Evolutionary conservation across 2,797 vertebrate genomes (phyloP), one percentile per base, ranked within the genome.

Genomic region (Tapirus indicus): DNA sequence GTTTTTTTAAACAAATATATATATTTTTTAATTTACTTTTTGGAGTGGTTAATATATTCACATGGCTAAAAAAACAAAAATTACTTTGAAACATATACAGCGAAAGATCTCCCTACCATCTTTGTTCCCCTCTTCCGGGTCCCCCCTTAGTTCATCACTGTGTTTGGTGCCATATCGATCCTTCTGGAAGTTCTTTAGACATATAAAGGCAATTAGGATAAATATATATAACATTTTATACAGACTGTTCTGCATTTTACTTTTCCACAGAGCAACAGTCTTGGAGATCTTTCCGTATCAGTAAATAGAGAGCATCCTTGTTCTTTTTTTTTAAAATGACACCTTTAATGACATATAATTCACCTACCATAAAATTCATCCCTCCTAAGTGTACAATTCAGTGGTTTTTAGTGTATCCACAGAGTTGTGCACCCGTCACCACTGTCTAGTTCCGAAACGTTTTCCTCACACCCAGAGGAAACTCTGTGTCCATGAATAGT

Each of bases 331-430:
- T 41, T 44, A 17, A 10, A 60, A 41, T 2, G 9, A 6, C 35
- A 25, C n/a, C 66, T 92, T 62, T 78, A 86, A 49, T 47, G 83
- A 69, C 23, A n/a, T 35, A 41, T 41, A 60, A 60, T 72, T 83
- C 68, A 72, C 27, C 17, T 62, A 23, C 32, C 41, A 38, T 83
- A 49, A 83, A 66, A 18, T 12, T 47, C 25, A 32, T 20, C 56
- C 68, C 32, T 25, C 41, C 12, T 2, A 41, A 74, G 25, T 12
- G 8, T 38, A 21, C 29, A 25, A 10, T 25, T 20, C 44, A 52
- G 0, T 54, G 27, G 44, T 27, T 54, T n/a, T 64, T 18, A 27
- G 35, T 66, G 8, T 62, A 25, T 44, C 75, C 56, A 84, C n/a
- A 41, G 91, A 69, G 35, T 44, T 75, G 27, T 85, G 20, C 20